Conservation (phyloP, 2,797 vertebrate genomes). For the Tangara arthus region DNA sequence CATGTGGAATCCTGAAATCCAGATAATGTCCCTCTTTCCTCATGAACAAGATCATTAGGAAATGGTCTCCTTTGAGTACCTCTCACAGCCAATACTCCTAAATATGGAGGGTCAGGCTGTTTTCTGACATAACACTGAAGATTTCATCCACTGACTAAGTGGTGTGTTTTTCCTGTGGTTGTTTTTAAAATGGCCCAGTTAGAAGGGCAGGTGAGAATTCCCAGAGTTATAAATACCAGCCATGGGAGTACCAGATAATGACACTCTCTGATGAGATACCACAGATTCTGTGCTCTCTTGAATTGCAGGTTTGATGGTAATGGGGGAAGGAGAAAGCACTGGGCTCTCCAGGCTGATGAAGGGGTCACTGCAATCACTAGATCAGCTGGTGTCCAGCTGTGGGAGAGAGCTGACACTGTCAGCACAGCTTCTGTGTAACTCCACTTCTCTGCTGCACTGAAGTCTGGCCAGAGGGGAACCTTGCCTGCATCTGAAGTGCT, state of each 20-base stretch:
- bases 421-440: not conserved
- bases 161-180: not conserved
- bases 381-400: not conserved
- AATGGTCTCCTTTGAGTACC: not conserved
- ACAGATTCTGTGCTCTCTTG: not conserved
- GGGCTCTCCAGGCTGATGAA: not conserved
- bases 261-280: not conserved
- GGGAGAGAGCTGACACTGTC: not conserved
- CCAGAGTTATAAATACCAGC: not conserved
- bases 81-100: not conserved
- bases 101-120: rapidly evolving
- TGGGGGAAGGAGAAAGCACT: not conserved
- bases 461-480: not conserved
- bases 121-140: not conserved
- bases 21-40: not conserved
- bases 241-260: not conserved
- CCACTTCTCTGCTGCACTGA: not conserved
- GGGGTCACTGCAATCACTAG: not conserved
- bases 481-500: not conserved
- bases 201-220: not conserved
- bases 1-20: not conserved
- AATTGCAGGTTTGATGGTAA: not conserved
- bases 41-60: not conserved
- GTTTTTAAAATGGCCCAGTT: not conserved
- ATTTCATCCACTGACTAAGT: not conserved